These are phyloP conservation scores for Reinhardtius hippoglossoides DNA, from an alignment of 2,113 vertebrate genomes.

Conservation along the genomic window DNA sequence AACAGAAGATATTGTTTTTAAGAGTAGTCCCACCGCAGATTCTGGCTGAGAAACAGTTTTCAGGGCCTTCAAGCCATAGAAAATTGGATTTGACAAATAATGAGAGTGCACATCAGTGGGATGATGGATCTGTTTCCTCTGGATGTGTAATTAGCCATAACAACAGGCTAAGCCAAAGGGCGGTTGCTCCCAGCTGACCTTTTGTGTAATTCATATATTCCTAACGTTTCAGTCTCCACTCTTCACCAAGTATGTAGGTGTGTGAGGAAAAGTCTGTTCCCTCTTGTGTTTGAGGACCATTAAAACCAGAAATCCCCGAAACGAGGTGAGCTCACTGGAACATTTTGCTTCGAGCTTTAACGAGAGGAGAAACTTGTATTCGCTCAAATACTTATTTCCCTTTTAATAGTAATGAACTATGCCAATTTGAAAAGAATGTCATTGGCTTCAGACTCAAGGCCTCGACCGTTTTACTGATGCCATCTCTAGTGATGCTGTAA, in stretches of 20 bases:
- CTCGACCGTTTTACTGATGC: not conserved
- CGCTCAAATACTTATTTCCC: conserved; percentile 4
- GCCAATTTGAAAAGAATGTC: not conserved
- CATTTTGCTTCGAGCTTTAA: not conserved
- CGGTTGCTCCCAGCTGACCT: not conserved
- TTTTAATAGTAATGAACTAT: not conserved
- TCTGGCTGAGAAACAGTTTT: not conserved
- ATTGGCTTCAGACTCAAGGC: not conserved
- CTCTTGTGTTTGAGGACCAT: conserved; percentile 1
- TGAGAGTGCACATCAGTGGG: not conserved
- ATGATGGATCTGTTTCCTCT: not conserved
- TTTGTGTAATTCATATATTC: not conserved
- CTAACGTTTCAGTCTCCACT: conserved; percentile 1
- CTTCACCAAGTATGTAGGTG: not conserved
- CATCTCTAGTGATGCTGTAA: not conserved
- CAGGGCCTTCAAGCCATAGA: not conserved
- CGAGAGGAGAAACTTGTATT: not conserved
- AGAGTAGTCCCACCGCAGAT: not conserved
- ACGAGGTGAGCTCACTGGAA: not conserved
- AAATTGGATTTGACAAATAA: not conserved
- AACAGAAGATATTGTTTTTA: no score
- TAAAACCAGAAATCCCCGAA: not conserved
- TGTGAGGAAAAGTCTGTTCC: not conserved
- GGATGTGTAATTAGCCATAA: conserved; percentile 15
- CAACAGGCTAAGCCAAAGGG: not conserved